phyloP scores from a whole-genome alignment of 2,113 vertebrate genomes.

The Stictonetta naevosa region DNA sequence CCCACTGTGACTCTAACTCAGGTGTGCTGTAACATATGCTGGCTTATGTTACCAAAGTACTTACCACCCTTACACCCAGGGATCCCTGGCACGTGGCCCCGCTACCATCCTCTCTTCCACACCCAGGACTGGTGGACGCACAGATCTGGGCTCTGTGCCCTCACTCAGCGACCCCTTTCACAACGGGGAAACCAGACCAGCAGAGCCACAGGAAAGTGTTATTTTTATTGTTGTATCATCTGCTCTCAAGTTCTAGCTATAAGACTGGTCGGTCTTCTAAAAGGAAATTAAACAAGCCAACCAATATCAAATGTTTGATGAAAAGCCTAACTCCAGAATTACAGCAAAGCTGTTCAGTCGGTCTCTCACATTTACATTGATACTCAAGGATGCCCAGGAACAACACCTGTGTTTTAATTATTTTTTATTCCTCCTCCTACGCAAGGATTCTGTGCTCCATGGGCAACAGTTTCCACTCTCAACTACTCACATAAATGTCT shows the following conservation, averaged over 20 bases:
- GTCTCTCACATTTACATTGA: background rate
- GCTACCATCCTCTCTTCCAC: background rate
- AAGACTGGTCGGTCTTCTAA: background rate
- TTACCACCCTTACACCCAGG: background rate
- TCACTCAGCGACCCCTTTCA: background rate
- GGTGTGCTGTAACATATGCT: accelerated
- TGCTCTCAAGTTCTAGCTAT: background rate
- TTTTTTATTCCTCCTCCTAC: background rate
- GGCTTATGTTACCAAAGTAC: background rate
- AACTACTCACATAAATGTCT: background rate
- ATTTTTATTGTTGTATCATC: background rate
- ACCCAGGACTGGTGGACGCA: too few relatives aligned
- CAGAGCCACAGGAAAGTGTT: background rate
- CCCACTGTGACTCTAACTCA: accelerated
- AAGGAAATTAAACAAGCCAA: background rate
- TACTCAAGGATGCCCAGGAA: background rate
- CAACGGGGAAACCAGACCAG: accelerated
- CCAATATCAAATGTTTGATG: background rate
- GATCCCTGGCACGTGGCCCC: background rate
- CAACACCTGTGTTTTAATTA: background rate
- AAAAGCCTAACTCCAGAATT: background rate
- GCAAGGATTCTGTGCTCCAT: background rate
- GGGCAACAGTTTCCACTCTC: background rate
- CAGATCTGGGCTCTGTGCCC: too few relatives aligned
- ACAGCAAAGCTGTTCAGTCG: background rate